Base-by-base conservation (phyloP, 2,797 vertebrate genomes). In the Hemitrygon akajei region DNA sequence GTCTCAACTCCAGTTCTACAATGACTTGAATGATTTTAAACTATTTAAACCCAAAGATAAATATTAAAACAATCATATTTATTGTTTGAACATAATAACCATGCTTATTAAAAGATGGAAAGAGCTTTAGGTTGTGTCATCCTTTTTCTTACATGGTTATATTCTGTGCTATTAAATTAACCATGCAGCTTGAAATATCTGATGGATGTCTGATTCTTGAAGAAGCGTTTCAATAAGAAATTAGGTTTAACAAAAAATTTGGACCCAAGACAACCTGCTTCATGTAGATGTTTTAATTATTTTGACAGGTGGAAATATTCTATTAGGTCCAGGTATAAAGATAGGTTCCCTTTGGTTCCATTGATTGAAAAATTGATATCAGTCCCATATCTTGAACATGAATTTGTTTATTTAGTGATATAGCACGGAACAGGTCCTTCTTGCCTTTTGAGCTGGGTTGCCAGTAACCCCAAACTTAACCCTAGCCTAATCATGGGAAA, bases 21-120 rank as follows among this genome's bases (percentile, higher is more conserved):
- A 76, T 75, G 89, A 76, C 66, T 86, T 86, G 47, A 76, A 76
- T 75, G 40, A 93, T 73, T 93, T 93, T 93, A 93, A 93, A 75
- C 40, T n/a, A 75, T 75, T 93, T 16, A 71, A 91, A 71, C 20
- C 91, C 71, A 93, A 75, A 76, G 71, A 93, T 91, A 18, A 91
- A n/a, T 86, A 60, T 86, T 93, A 73, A 76, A 76, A 22, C 47
- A 6, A 76, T 71, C 34, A 47, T 75, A 73, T 93, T 93, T 89
- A 89, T 89, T 93, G 25, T 93, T 93, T 93, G 71, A 76, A 37
- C 47, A 93, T 40, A 11, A 91, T 92, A 37, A 40, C 86, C 34
- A 56, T 93, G 47, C 25, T 58, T 93, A 47, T 56, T 58, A 27
- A 40, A 91, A 12, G 47, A 75, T 73, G 71, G 56, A 93, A 47